Conservation (phyloP, 2,113 vertebrate species). For the Helogale parvula region DNA sequence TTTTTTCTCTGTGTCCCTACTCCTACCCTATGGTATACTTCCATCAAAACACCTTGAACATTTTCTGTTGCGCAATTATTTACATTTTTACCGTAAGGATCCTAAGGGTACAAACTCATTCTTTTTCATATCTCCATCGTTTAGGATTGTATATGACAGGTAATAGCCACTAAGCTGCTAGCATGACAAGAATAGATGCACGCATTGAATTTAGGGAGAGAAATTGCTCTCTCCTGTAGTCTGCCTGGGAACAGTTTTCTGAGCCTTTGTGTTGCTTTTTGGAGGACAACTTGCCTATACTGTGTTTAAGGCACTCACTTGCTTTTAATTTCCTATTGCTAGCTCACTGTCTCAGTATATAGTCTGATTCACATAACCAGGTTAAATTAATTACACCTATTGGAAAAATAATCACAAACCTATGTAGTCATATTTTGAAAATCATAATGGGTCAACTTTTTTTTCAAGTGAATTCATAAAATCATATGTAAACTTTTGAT, state of each 20-base stretch:
- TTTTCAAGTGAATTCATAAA: constrained; percentile 22
- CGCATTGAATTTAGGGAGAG: neutral
- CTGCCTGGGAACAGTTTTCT: neutral
- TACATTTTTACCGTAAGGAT: neutral
- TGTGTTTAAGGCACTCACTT: neutral
- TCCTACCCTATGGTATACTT: neutral
- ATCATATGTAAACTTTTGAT: neutral
- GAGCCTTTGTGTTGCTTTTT: neutral
- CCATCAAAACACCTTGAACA: neutral
- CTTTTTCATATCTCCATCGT: neutral
- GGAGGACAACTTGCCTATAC: neutral
- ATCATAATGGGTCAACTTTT: neutral
- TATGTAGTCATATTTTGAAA: neutral
- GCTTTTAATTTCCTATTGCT: neutral
- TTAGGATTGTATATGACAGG: neutral
- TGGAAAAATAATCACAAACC: neutral
- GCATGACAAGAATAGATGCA: neutral
- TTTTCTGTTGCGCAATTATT: neutral
- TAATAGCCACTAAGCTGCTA: neutral
- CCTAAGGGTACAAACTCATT: neutral
- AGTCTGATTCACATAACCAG: neutral
- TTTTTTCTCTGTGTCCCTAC: neutral
- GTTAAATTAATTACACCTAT: neutral
- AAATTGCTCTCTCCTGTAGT: neutral
- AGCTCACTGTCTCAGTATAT: neutral